These are phyloP conservation scores for Sebastes minor DNA, from an alignment of 2,797 vertebrate genomes.

Conservation along the genomic window DNA sequence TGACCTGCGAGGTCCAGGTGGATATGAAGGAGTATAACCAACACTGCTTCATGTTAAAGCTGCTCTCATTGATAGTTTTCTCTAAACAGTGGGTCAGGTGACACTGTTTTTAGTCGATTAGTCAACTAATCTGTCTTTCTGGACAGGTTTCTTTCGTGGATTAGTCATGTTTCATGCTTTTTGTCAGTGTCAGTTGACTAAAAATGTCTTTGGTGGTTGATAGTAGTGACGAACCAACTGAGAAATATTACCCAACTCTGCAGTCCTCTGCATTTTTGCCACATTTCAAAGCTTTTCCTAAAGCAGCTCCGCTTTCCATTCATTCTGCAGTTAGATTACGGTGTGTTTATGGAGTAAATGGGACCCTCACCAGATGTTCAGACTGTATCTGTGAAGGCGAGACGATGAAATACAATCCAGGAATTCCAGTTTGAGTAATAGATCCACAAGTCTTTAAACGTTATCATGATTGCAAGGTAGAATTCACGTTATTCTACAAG, in stretches of 20 bases:
- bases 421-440: background rate
- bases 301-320: background rate
- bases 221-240: background rate
- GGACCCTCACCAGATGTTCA: background rate
- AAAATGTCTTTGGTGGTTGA: too few species aligned
- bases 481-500: background rate
- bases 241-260: background rate
- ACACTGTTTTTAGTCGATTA: background rate
- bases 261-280: background rate
- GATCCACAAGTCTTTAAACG: background rate
- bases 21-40: background rate
- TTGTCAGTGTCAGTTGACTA: too few species aligned
- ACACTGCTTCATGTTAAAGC: background rate
- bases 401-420: background rate
- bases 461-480: too few species aligned
- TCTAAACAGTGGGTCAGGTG: background rate
- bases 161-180: too few species aligned
- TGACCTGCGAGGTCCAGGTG: slow-evolving; percentile 1
- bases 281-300: background rate
- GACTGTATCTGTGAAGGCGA: accelerated
- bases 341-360: background rate
- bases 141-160: background rate
- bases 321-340: background rate
- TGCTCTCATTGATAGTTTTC: background rate
- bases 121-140: background rate